Conservation (phyloP, 2,797 vertebrate species). For the Artibeus lituratus region DNA sequence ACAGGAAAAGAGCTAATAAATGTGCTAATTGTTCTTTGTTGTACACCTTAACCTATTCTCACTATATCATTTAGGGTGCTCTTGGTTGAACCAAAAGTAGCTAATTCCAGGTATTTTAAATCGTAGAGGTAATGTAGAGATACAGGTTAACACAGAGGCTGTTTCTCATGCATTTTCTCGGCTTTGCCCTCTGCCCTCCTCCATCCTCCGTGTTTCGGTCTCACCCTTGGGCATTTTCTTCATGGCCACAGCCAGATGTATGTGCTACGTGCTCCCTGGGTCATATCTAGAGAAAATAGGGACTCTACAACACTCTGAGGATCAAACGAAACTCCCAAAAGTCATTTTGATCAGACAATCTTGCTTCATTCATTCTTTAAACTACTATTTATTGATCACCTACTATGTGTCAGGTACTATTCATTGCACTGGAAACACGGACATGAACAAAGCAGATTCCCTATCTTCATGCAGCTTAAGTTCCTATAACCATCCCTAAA, state of each 20-base stretch:
- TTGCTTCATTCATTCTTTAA: slow-evolving; percentile 5
- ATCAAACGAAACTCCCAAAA: not conserved
- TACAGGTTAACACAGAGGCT: not conserved
- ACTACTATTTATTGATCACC: not conserved
- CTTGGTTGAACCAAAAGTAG: not conserved
- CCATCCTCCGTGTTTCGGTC: not conserved
- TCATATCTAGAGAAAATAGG: not conserved
- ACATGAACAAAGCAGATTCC: not conserved
- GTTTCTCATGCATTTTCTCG: not conserved
- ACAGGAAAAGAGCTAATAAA: not conserved
- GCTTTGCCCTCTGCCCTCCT: not conserved
- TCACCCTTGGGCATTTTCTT: not conserved
- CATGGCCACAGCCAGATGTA: not conserved
- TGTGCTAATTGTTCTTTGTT: not conserved
- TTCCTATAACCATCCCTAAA: not conserved
- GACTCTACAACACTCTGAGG: not conserved
- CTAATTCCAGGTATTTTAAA: not conserved
- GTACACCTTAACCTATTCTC: not conserved
- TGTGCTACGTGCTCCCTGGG: not conserved
- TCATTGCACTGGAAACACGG: not conserved
- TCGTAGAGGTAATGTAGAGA: not conserved
- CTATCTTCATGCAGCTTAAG: not conserved
- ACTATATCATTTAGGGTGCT: not conserved
- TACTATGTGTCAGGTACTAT: not conserved
- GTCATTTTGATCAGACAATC: not conserved